Percentiles rank a stretch among this genome's conserved stretches.
phyloP scores from a whole-genome alignment of 2,888 invertebrate species.

The Halictus ligatus region DNA sequence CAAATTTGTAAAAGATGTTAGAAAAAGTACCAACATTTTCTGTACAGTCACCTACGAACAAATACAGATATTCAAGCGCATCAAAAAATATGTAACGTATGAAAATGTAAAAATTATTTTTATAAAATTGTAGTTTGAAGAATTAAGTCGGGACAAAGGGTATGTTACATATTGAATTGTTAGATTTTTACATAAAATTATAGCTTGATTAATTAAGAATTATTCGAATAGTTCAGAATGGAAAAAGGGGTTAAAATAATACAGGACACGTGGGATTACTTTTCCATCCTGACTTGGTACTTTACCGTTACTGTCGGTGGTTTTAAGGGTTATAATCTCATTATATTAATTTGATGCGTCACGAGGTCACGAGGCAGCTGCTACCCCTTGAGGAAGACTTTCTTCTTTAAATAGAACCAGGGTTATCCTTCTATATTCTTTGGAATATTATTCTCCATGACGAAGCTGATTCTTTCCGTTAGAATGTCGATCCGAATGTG shows the following conservation, averaged over 20 bases:
- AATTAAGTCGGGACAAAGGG: neutral
- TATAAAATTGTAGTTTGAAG: neutral
- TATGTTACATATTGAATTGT: neutral
- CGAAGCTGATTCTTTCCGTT: neutral
- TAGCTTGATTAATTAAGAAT: neutral
- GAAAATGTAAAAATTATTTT: neutral
- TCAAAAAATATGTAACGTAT: neutral
- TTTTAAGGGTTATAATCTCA: neutral
- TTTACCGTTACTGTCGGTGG: neutral
- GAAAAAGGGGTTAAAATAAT: neutral
- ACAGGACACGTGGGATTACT: neutral
- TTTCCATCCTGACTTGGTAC: neutral
- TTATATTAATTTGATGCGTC: slow-evolving; percentile 67
- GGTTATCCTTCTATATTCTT: slow-evolving; percentile 8
- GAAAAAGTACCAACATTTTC: neutral
- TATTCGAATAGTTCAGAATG: neutral
- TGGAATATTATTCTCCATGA: neutral
- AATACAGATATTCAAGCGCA: neutral
- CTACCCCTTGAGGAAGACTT: neutral
- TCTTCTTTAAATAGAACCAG: slow-evolving; percentile 1
- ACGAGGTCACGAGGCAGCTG: slow-evolving; percentile 15
- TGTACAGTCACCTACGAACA: neutral
- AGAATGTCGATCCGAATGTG: neutral
- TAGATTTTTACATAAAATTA: neutral
- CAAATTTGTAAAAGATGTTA: too few relatives aligned